These are phyloP conservation scores for Habroteleia sp. DNA, from an alignment of 2,888 invertebrate species.

Conservation along the genomic window DNA sequence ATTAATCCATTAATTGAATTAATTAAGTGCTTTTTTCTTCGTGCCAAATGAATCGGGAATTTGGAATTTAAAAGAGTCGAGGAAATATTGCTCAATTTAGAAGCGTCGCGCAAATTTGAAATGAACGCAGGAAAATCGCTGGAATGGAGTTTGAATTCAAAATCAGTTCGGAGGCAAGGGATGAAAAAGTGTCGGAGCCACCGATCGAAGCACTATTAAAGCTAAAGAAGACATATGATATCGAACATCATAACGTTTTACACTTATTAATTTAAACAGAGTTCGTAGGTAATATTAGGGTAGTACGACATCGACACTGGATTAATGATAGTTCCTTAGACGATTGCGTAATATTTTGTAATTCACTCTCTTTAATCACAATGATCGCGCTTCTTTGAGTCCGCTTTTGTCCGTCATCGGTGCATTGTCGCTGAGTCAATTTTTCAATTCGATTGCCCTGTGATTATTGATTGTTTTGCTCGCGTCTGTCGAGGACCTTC, in stretches of 20 bases:
- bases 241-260: constrained; percentile 73
- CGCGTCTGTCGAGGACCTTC: constrained; percentile 30
- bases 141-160: too few species aligned
- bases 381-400: constrained; percentile 28
- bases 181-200: constrained; percentile 33
- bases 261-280: constrained; percentile 73
- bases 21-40: too few species aligned
- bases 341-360: constrained; percentile 43
- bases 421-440: constrained; percentile 16
- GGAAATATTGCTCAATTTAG: too few species aligned
- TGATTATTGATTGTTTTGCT: constrained; percentile 49
- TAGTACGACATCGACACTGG: constrained; percentile 71
- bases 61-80: too few species aligned
- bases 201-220: constrained; percentile 63
- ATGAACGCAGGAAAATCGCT: too few species aligned
- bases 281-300: constrained; percentile 67
- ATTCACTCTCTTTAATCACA: constrained; percentile 19
- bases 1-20: too few species aligned
- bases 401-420: constrained; percentile 9
- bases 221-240: constrained; percentile 67
- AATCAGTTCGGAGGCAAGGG: too few species aligned
- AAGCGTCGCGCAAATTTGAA: too few species aligned
- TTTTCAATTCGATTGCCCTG: constrained; percentile 42
- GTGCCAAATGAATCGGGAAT: too few species aligned
- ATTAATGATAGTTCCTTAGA: constrained; percentile 67